Evolutionary conservation across 2,113 vertebrate genomes (phyloP), one percentile per base, ranked within the genome.

Genomic region (Perca flavescens): DNA sequence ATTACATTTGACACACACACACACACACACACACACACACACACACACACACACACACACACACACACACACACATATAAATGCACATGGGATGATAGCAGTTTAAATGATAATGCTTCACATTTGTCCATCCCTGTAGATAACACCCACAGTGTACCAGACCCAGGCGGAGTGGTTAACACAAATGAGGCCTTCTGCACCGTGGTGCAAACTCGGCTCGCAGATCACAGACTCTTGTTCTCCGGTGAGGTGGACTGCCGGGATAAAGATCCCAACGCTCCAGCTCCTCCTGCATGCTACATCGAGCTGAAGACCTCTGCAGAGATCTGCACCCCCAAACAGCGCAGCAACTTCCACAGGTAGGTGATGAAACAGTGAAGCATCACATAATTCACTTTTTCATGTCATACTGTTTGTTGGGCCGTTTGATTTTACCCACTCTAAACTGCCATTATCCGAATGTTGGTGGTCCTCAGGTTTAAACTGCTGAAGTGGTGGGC

Each of bases 401-500:
- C 6, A 43, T 1, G 4, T 46, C 2, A 0, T 16, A 50, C 7
- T n/a, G 8, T 34, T n/a, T n/a, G 21, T 43, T 53, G 2, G 2
- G 11, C 22, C 22, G 12, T 52, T 47, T 22, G 11, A n/a, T 34
- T 14, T 3, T n/a, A 46, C 0, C 25, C 4, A 12, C 11, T 22
- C 10, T 56, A 4, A 40, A 9, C 15, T n/a, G 15, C 13, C 60
- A 47, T 10, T 12, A 53, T 63, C 11, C 7, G 21, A 46, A 40
- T 80, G n/a, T 25, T 47, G 54, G 73, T 71, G 50, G n/a, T 43
- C 64, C 16, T 77, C 65, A 98, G 97, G 89, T 96, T 96, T 86
- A 98, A 98, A 81, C 94, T 98, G 19, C 93, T 98, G 34, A 98
- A 98, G 68, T 98, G 97, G 97, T 98, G 97, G 97, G 97, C 97